Base-by-base conservation (phyloP, 2,888 invertebrate genomes). In the Autographa gamma region DNA sequence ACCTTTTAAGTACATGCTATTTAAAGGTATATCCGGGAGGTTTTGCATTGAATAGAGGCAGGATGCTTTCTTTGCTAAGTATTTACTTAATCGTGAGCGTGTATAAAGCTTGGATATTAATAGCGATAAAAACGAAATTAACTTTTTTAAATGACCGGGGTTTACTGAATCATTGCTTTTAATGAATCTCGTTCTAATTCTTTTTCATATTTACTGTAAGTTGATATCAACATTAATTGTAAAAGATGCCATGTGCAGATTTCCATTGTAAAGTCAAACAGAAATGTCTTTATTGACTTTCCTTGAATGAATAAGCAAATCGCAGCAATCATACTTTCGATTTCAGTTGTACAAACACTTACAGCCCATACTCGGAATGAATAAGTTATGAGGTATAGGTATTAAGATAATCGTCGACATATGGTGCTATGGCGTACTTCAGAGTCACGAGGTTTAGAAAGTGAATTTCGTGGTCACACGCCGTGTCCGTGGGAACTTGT, bases 401-500 rank as follows among this genome's bases (percentile, higher is more conserved):
- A 16, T 65, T 14, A 31, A 52, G 48, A 61, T 14, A 8, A 38
- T 43, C 31, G 43, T 65, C 48, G 32, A n/a, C 48, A 48, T 48
- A 48, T 60, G 48, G 60, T 32, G 16, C 14, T 31, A 65, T 32
- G 43, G 65, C 48, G 67, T n/a, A 70, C 56, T 68, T 74, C 25
- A 52, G n/a, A 79, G 61, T 73, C 60, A 77, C 70, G 70, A 69
- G 67, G 67, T 77, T 81, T 86, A 86, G 86, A 86, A 86, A 86
- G 86, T 84, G 86, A 86, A 79, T 83, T 77, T 74, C 63, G 72
- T 80, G 84, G 69, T 73, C 70, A 67, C 61, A 34, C 38, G 54
- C 63, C 80, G 77, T 79, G 82, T 76, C 85, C 80, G 84, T 81
- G 86, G 76, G 83, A 85, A 81, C 77, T 74, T 66, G 61, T 73